phyloP scores from a whole-genome alignment of 2,113 vertebrate genomes.

The Phalacrocorax pelagicus region DNA sequence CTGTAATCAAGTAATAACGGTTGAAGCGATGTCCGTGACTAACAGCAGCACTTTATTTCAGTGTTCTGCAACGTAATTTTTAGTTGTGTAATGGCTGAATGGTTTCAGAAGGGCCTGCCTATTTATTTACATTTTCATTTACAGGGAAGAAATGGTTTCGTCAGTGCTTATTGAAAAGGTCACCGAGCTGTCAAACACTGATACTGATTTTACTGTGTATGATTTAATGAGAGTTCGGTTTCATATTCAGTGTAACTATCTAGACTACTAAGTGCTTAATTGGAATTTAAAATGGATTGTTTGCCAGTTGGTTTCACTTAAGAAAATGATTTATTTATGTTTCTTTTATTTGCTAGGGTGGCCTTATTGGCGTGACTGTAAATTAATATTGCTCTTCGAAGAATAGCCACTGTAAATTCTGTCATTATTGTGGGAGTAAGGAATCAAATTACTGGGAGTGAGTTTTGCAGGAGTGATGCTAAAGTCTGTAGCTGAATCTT shows the following conservation, averaged over 20 bases:
- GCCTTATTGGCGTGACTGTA: background rate
- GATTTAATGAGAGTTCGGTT: background rate
- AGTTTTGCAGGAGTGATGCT: background rate
- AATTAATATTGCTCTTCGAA: background rate
- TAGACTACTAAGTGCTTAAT: background rate
- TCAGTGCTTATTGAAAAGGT: background rate
- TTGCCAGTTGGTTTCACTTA: background rate
- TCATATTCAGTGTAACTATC: background rate
- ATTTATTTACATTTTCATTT: background rate
- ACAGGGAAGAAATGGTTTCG: background rate
- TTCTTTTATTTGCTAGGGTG: background rate
- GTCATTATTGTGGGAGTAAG: background rate
- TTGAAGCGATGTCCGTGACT: background rate
- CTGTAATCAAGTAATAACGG: conserved; percentile 75
- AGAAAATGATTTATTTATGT: background rate
- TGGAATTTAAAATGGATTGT: background rate
- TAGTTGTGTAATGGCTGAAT: background rate
- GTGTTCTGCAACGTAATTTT: background rate
- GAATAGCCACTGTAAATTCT: background rate
- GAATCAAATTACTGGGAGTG: background rate
- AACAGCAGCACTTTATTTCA: background rate
- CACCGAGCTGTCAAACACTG: background rate
- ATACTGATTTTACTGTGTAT: background rate
- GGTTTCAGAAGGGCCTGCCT: background rate
- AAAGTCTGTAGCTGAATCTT: background rate